Conservation (phyloP, 2,113 vertebrate species). For the Saccopteryx bilineata region DNA sequence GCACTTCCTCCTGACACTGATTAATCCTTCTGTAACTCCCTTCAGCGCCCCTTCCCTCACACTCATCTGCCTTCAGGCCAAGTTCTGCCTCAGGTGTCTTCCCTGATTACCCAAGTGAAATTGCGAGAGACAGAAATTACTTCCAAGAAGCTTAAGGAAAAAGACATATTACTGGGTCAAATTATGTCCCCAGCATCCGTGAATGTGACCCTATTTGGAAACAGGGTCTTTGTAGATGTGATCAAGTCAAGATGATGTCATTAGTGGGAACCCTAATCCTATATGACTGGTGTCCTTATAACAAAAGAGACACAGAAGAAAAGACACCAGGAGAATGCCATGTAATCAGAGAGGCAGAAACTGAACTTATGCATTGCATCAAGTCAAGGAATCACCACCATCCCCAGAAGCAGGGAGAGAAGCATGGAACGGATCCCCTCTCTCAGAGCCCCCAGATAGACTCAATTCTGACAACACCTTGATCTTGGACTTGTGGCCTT, state of each 20-base stretch:
- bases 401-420: background rate
- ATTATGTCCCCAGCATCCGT: background rate
- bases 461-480: background rate
- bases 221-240: background rate
- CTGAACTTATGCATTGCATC: background rate
- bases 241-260: background rate
- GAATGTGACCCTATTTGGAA: background rate
- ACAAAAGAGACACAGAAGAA: background rate
- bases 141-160: background rate
- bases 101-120: background rate
- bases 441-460: background rate
- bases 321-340: rapidly evolving
- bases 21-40: background rate
- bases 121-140: background rate
- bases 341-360: background rate
- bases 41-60: background rate
- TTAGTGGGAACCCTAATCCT: background rate
- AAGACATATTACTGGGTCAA: background rate
- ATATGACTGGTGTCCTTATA: background rate
- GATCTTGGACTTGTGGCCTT: background rate
- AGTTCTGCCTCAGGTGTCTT: background rate
- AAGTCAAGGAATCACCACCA: background rate
- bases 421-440: background rate
- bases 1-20: background rate
- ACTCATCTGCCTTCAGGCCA: background rate